phyloP scores from a whole-genome alignment of 2,113 vertebrate genomes.

The Pantherophis guttatus region DNA sequence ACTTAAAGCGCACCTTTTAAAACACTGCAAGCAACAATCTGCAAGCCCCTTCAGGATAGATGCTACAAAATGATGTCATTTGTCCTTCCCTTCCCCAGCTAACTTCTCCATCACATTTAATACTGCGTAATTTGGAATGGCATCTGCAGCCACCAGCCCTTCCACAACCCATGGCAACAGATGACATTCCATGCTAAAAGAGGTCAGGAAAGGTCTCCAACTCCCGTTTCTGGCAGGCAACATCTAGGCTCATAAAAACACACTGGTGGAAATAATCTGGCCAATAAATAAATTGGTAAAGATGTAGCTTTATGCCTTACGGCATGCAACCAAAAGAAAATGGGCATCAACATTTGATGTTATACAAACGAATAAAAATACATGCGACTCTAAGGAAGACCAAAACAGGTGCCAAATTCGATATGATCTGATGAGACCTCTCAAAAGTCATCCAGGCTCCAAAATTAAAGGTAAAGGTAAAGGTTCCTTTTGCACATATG shows the following conservation, averaged over 20 bases:
- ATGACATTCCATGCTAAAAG: constrained; percentile 71
- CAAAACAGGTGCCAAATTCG: no score
- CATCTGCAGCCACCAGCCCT: constrained; percentile 68
- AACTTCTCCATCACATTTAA: constrained; percentile 66
- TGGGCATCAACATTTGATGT: not conserved
- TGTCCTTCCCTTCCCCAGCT: constrained; percentile 31
- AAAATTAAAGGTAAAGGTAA: no score
- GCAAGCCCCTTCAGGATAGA: constrained; percentile 66
- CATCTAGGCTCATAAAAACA: constrained; percentile 64
- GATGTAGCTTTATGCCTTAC: not conserved
- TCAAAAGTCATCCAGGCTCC: no score
- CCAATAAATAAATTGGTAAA: constrained; percentile 21
- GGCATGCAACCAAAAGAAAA: not conserved
- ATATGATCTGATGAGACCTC: no score
- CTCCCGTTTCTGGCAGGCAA: constrained; percentile 59
- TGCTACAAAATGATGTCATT: constrained; percentile 52
- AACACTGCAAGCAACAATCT: constrained; percentile 59
- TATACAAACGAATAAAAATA: not conserved
- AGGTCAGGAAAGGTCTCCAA: constrained; percentile 68
- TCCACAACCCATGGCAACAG: constrained; percentile 68
- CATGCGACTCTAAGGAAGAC: not conserved
- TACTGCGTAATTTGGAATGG: constrained; percentile 68
- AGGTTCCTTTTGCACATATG: no score
- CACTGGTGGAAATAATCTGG: constrained; percentile 52
- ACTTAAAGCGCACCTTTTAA: constrained; percentile 55